Evolutionary conservation across 2,888 invertebrate genomes (phyloP).

Genomic region (Tenthredo scrophulariae): DNA sequence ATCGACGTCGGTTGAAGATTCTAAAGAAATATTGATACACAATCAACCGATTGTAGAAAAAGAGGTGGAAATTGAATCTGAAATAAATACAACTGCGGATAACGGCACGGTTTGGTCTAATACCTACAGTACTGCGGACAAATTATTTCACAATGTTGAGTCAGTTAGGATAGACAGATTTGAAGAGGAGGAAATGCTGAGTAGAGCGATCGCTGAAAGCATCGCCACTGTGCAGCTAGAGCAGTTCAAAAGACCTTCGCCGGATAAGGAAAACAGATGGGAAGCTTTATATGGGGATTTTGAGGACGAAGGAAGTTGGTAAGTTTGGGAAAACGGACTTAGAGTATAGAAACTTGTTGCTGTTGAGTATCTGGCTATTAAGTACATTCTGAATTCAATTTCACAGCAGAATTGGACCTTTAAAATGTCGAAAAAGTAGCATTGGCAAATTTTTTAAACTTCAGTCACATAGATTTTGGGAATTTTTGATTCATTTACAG

Average conservation of each 20-base stretch:
- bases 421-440: too few relatives aligned
- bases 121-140: conserved; percentile 43
- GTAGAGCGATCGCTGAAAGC: conserved; percentile 58
- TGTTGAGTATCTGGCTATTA: not conserved
- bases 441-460: not conserved
- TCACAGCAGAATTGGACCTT: not conserved
- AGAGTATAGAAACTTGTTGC: not conserved
- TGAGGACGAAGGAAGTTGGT: conserved; percentile 32
- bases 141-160: conserved; percentile 58
- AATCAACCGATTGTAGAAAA: not conserved
- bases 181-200: conserved; percentile 59
- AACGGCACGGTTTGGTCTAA: conserved; percentile 55
- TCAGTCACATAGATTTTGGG: not conserved
- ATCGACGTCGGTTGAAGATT: not conserved
- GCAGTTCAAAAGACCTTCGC: not conserved
- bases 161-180: conserved; percentile 47
- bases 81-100: not conserved
- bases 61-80: not conserved
- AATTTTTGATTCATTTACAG: not conserved
- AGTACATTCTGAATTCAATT: not conserved
- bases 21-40: not conserved
- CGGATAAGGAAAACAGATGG: not conserved
- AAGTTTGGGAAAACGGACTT: conserved; percentile 1
- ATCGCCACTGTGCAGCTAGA: conserved; percentile 55
- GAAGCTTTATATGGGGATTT: conserved; percentile 3